Percentiles rank a stretch among this genome's conserved stretches.
Conservation (phyloP, 2,113 vertebrate species). For the Xerus inauris region DNA sequence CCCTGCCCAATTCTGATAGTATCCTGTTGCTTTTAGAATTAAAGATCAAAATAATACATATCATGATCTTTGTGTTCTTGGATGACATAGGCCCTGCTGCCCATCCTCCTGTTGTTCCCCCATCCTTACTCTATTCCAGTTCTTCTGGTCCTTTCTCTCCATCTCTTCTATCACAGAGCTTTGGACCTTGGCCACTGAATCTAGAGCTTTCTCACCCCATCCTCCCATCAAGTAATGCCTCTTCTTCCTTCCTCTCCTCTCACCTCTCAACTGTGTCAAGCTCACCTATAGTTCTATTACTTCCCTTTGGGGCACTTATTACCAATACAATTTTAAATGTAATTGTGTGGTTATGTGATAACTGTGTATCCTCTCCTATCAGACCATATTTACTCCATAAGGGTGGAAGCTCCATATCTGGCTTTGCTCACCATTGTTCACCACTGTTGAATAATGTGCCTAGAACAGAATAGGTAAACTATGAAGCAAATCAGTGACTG, state of each 20-base stretch:
- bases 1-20: not conserved
- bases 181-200: not conserved
- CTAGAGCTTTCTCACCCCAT: not conserved
- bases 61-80: not conserved
- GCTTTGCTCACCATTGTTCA: not conserved
- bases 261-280: not conserved
- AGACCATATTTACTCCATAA: not conserved
- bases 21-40: constrained; percentile 19
- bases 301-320: not conserved
- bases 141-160: not conserved
- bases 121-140: not conserved
- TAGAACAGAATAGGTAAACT: not conserved
- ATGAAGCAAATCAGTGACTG: not conserved
- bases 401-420: not conserved
- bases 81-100: not conserved
- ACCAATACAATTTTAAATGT: not conserved
- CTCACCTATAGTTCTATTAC: not conserved
- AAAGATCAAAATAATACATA: not conserved
- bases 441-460: not conserved
- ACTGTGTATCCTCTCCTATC: not conserved
- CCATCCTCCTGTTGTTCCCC: not conserved
- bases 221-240: not conserved
- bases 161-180: not conserved
- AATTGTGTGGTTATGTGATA: not conserved
- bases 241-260: not conserved